These are phyloP conservation scores for Garrulus glandarius DNA, from an alignment of 2,797 vertebrate genomes.

Conservation along the genomic window DNA sequence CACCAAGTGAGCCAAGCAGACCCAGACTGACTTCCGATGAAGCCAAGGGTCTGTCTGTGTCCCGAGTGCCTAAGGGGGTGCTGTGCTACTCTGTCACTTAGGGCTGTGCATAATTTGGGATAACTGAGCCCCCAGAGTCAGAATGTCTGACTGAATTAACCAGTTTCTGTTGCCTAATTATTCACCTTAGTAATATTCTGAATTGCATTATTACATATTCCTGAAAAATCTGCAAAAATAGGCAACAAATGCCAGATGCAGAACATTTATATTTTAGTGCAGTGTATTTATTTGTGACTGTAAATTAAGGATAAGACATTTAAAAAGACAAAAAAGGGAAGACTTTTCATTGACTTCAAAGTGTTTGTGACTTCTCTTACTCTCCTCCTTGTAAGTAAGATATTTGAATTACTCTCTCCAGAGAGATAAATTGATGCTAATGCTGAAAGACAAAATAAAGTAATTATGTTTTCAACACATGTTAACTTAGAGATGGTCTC, in stretches of 20 bases:
- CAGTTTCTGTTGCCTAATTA: background rate
- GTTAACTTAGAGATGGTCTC: background rate
- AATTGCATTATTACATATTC: background rate
- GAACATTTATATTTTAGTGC: background rate
- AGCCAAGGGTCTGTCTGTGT: background rate
- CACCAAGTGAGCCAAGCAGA: background rate
- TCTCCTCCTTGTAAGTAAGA: background rate
- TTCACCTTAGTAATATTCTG: background rate
- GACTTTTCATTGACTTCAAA: background rate
- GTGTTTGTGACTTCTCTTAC: background rate
- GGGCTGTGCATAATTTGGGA: background rate
- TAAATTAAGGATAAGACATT: background rate
- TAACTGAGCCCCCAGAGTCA: background rate
- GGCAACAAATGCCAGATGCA: background rate
- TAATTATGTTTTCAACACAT: slow-evolving; percentile 3
- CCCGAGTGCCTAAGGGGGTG: background rate
- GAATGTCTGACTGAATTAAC: background rate
- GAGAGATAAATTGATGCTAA: background rate
- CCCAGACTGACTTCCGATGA: background rate
- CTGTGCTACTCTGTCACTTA: background rate
- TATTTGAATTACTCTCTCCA: background rate
- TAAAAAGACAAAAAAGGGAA: background rate
- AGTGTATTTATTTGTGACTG: background rate
- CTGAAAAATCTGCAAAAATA: background rate
- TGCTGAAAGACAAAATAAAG: slow-evolving; percentile 5